Evolutionary conservation across 2,888 invertebrate species (phyloP).

Genomic region (Diadegma fenestrale): DNA sequence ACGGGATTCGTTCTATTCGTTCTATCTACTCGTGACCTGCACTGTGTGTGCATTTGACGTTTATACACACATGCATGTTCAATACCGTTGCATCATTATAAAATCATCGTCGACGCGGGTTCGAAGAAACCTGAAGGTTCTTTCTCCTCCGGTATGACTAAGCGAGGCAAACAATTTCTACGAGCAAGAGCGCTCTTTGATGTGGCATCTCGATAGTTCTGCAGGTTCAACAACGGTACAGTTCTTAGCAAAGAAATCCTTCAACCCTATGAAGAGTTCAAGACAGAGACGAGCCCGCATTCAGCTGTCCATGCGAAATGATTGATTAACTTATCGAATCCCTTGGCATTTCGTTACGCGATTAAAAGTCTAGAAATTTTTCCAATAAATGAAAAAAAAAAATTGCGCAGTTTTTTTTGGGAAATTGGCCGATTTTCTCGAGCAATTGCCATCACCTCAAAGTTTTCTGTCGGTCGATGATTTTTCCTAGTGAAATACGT

Average conservation of each 20-base stretch:
- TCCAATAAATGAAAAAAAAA: too few relatives aligned
- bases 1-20: constrained; percentile 41
- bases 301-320: background rate
- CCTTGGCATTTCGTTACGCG: background rate
- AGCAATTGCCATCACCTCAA: too few relatives aligned
- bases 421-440: too few relatives aligned
- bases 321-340: background rate
- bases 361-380: background rate
- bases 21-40: background rate
- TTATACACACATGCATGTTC: constrained; percentile 36
- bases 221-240: background rate
- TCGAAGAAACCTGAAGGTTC: constrained; percentile 56
- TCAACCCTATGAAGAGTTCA: background rate
- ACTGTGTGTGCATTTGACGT: constrained; percentile 4
- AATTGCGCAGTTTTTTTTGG: too few relatives aligned
- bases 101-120: constrained; percentile 74
- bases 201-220: background rate
- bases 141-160: constrained; percentile 48
- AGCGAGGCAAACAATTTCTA: constrained; percentile 31
- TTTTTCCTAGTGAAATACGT: background rate
- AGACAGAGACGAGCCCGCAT: background rate
- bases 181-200: background rate
- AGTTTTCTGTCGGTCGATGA: background rate
- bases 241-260: background rate
- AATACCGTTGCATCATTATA: constrained; percentile 78